A percentile compares a stretch with the other conserved stretches of the same genome.
phyloP scores from a whole-genome alignment of 2,113 vertebrate species.

The Sterrhoptilus dennistouni region DNA sequence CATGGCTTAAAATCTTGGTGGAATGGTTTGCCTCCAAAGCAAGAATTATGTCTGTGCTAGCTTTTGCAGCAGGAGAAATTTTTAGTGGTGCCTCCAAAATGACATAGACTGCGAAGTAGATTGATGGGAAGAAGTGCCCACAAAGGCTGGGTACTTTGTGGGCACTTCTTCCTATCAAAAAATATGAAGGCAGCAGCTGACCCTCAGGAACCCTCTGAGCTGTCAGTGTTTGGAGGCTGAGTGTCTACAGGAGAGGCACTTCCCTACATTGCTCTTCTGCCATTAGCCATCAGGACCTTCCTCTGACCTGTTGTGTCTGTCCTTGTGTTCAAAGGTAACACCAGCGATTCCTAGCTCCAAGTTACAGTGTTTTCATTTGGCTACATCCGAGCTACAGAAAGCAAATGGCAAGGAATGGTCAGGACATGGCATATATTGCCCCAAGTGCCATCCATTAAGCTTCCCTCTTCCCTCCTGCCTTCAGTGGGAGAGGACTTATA shows the following conservation, averaged over 20 bases:
- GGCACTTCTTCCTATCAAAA: background rate
- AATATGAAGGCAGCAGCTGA: background rate
- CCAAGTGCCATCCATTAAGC: accelerated
- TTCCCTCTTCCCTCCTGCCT: background rate
- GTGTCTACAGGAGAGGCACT: background rate
- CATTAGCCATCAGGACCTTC: background rate
- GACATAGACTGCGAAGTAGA: background rate
- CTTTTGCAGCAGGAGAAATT: background rate
- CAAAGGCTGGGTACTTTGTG: background rate
- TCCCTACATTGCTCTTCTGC: background rate
- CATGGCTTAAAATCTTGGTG: background rate
- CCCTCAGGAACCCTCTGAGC: background rate
- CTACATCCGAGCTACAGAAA: background rate
- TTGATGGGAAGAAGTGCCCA: background rate
- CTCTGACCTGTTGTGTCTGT: background rate
- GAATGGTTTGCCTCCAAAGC: background rate
- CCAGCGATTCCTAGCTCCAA: background rate
- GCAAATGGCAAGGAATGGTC: background rate
- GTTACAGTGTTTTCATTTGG: background rate
- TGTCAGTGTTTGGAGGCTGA: background rate
- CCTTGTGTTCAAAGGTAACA: background rate
- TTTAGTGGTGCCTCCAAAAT: background rate
- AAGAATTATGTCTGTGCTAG: background rate
- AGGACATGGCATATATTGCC: background rate
- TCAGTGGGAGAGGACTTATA: background rate